Conservation (phyloP, 37 sponge, comb jelly and placozoan genomes). For the Halisarca cf. caerulea region DNA sequence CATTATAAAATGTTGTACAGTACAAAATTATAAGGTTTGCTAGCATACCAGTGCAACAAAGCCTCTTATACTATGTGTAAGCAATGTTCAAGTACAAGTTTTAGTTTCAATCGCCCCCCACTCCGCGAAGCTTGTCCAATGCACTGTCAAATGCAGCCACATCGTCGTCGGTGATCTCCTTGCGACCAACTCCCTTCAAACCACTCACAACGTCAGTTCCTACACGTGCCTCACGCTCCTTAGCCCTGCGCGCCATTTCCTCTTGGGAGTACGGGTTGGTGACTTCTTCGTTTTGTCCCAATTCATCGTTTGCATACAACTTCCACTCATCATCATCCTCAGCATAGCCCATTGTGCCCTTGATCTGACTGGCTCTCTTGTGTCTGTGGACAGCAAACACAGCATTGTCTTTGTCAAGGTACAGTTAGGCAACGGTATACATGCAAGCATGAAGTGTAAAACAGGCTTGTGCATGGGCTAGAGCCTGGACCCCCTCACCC, state of each 20-base stretch:
- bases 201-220: neutral
- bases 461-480: no score
- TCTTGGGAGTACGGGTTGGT: neutral
- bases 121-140: slow-evolving; percentile 4
- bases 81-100: no score
- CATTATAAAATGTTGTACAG: no score
- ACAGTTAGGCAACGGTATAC: no score
- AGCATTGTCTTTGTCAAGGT: no score
- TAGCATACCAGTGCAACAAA: no score
- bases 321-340: slow-evolving; percentile 11
- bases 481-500: no score
- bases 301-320: neutral
- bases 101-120: no score
- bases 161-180: neutral
- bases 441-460: no score
- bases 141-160: slow-evolving; percentile 8
- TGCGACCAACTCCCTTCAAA: neutral
- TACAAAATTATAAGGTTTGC: no score
- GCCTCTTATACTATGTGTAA: neutral
- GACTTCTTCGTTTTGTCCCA: neutral
- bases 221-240: neutral
- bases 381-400: no score
- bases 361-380: neutral
- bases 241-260: slow-evolving; percentile 4
- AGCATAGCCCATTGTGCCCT: slow-evolving; percentile 8